Evolutionary conservation across 2,888 invertebrate species (phyloP).

Genomic region (Drosophila mulleri): DNA sequence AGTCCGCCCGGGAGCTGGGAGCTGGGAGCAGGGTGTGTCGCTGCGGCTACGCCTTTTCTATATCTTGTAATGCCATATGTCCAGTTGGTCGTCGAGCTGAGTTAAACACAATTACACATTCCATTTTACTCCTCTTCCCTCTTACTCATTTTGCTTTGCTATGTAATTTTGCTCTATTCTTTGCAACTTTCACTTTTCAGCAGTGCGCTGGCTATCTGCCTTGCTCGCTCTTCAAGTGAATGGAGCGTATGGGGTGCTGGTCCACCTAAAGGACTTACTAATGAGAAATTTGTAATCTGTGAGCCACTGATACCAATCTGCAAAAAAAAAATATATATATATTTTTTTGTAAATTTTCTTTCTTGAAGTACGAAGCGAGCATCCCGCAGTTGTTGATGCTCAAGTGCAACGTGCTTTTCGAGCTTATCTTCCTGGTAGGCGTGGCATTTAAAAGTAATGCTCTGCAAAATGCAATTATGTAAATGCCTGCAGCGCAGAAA

Average conservation of each 20-base stretch:
- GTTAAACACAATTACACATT: conserved; percentile 64
- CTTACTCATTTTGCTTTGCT: conserved; percentile 41
- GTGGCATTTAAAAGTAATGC: conserved; percentile 63
- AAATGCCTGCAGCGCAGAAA: conserved; percentile 70
- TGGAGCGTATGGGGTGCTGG: neutral
- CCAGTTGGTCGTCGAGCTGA: conserved; percentile 38
- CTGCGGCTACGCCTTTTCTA: neutral
- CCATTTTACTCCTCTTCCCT: conserved; percentile 5
- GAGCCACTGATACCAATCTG: too few species aligned
- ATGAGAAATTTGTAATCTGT: too few species aligned
- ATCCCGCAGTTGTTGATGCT: neutral
- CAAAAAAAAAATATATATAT: too few species aligned
- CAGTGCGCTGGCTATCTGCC: conserved; percentile 25
- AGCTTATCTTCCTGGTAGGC: conserved; percentile 33
- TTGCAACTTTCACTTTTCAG: conserved; percentile 59
- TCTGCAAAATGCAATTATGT: conserved; percentile 74
- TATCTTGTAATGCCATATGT: conserved; percentile 62
- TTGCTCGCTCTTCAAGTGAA: neutral
- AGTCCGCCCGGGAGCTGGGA: conserved; percentile 27
- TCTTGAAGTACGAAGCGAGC: neutral
- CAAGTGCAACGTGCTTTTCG: neutral
- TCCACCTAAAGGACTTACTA: too few species aligned
- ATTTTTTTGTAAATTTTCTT: too few species aligned
- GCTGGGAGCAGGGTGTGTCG: neutral
- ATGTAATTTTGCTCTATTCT: conserved; percentile 52